A percentile compares a stretch with the other conserved stretches of the same genome.
These are phyloP conservation scores for Sebastes oblongus DNA, from an alignment of 2,797 vertebrate genomes.

Conservation along the genomic window DNA sequence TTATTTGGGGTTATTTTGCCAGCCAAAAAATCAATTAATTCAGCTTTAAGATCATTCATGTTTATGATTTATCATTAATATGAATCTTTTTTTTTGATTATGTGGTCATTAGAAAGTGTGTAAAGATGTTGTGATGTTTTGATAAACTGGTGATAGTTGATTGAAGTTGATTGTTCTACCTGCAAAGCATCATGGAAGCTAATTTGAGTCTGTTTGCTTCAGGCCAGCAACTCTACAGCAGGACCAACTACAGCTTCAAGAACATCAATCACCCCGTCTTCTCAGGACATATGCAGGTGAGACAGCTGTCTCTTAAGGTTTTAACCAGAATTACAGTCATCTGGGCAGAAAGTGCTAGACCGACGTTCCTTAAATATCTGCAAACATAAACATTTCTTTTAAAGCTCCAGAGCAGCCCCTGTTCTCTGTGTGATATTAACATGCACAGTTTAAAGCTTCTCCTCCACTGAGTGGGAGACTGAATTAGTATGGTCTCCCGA, in stretches of 20 bases:
- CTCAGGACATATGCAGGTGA: conserved; percentile 97
- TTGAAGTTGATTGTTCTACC: not conserved
- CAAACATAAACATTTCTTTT: not conserved
- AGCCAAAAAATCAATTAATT: not conserved
- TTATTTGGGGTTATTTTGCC: not conserved
- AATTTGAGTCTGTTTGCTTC: conserved; percentile 82
- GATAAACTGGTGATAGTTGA: not conserved
- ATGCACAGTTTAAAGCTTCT: conserved; percentile 4
- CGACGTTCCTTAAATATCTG: not conserved
- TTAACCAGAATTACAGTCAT: not conserved
- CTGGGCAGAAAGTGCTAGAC: not conserved
- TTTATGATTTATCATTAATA: not conserved
- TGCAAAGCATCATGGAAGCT: not conserved
- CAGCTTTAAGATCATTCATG: not conserved
- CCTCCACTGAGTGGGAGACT: conserved; percentile 19
- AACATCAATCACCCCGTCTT: conserved; percentile 88
- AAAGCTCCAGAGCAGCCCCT: not conserved
- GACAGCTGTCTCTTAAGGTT: conserved; percentile 25
- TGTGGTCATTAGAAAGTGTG: not conserved
- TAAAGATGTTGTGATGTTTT: not conserved
- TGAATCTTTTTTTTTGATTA: not conserved
- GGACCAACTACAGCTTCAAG: conserved; percentile 85
- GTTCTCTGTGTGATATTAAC: conserved; percentile 6
- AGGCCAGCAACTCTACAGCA: conserved; percentile 92
- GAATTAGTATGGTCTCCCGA: conserved; percentile 11